Evolutionary conservation across 2,113 vertebrate species (phyloP).

Genomic region (Tragulus kanchil): DNA sequence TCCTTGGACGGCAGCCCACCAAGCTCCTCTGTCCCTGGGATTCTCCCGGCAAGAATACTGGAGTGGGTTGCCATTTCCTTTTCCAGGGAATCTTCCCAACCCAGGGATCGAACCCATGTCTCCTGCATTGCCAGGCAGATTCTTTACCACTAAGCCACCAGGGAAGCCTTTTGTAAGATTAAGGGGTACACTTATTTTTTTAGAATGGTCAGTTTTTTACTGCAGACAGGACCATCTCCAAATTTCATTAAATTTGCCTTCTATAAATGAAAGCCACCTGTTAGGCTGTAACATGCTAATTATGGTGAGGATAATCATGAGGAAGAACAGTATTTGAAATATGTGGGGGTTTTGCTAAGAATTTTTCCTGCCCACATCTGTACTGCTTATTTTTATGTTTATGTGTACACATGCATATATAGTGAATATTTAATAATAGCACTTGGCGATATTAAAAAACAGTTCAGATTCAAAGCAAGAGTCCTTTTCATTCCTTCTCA

Average conservation of each 20-base stretch:
- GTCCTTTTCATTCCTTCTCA: constrained; percentile 8
- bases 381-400: constrained; percentile 78
- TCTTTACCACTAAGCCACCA: neutral
- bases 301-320: constrained; percentile 84
- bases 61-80: neutral
- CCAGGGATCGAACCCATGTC: neutral
- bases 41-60: neutral
- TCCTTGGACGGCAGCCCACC: neutral
- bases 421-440: constrained; percentile 67
- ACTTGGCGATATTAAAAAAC: constrained; percentile 66
- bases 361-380: constrained; percentile 82
- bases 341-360: constrained; percentile 83
- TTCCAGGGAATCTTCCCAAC: neutral
- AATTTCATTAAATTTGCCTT: constrained; percentile 86
- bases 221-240: constrained; percentile 61
- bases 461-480: constrained; percentile 65
- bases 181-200: constrained; percentile 27
- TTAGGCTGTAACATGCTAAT: constrained; percentile 83
- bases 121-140: neutral
- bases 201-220: constrained; percentile 72
- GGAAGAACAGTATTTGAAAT: constrained; percentile 83
- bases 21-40: neutral
- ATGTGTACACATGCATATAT: constrained; percentile 61
- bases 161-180: neutral
- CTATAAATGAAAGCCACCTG: constrained; percentile 88